A percentile compares a stretch with the other conserved stretches of the same genome.
Conservation (phyloP, 2,113 vertebrate genomes). For the Epinephelus moara region DNA sequence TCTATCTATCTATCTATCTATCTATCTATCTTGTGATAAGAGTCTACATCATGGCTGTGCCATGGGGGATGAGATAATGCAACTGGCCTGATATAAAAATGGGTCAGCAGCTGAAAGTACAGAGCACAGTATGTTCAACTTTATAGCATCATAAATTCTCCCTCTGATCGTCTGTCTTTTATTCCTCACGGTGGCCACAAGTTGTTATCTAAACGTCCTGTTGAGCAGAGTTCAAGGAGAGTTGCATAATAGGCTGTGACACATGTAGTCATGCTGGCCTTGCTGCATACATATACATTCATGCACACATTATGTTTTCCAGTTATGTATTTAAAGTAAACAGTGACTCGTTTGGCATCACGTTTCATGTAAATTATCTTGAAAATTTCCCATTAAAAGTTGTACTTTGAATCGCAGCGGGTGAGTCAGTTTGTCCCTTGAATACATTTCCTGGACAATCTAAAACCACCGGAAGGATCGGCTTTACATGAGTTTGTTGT, state of each 20-base stretch:
- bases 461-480: neutral
- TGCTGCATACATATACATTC: too few relatives aligned
- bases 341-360: neutral
- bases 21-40: neutral
- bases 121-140: conserved; percentile 10
- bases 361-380: neutral
- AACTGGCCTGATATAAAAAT: conserved; percentile 33
- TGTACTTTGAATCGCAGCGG: neutral
- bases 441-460: neutral
- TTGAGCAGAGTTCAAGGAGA: conserved; percentile 44
- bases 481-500: neutral
- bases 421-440: neutral
- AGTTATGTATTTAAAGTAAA: neutral
- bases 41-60: neutral
- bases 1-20: neutral
- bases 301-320: neutral
- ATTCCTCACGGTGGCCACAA: neutral
- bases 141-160: conserved; percentile 30
- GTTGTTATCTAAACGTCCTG: conserved; percentile 34
- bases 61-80: neutral
- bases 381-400: neutral
- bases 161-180: conserved; percentile 15
- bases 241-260: conserved; percentile 54
- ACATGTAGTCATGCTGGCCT: neutral
- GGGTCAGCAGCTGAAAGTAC: neutral